Evolutionary conservation across 2,113 vertebrate species (phyloP).

Genomic region (Indicator indicator): DNA sequence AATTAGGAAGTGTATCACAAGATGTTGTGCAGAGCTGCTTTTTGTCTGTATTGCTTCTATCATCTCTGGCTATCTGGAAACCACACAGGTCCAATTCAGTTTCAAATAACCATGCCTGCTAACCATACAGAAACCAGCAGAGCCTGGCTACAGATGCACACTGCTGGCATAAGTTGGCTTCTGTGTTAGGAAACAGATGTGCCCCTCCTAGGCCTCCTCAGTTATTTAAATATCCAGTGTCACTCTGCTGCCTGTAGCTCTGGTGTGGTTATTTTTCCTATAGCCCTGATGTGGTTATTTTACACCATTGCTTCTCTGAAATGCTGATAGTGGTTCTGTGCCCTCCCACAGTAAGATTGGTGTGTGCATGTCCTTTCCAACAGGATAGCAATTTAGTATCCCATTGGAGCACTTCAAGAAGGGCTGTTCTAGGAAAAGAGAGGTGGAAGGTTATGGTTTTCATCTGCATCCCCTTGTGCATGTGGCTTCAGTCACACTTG

Average conservation of each 20-base stretch:
- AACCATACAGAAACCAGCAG: background rate
- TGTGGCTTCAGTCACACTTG: background rate
- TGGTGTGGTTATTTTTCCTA: too few species aligned
- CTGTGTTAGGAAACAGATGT: background rate
- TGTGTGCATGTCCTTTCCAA: background rate
- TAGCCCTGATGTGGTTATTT: background rate
- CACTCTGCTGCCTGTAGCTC: background rate
- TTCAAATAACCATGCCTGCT: background rate
- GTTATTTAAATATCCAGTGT: background rate
- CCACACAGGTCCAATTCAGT: background rate
- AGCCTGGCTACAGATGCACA: background rate
- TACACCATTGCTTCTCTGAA: background rate
- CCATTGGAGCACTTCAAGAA: background rate
- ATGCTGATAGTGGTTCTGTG: background rate
- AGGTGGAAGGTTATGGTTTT: background rate
- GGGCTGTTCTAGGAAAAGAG: background rate
- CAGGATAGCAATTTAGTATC: background rate
- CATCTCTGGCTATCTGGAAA: background rate
- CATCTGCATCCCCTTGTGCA: background rate
- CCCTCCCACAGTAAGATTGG: background rate
- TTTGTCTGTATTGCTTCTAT: background rate
- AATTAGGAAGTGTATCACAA: background rate
- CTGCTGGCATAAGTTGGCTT: background rate
- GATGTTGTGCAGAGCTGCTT: background rate
- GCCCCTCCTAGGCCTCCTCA: background rate